These are phyloP conservation scores for Neocrepidodera transversa DNA, from an alignment of 2,888 invertebrate species.

Conservation along the genomic window DNA sequence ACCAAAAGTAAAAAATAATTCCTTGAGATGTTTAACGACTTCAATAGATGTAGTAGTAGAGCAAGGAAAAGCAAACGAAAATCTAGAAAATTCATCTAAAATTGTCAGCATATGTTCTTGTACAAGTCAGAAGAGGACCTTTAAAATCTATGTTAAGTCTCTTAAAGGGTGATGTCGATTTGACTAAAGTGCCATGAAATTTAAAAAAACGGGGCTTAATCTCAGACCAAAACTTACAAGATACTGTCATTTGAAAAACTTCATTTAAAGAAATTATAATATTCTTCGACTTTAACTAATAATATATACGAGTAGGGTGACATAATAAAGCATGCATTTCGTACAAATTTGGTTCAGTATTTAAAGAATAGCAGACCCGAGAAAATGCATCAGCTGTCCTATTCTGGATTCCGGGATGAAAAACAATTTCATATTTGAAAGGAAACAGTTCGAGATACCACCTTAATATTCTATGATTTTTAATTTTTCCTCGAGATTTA, in stretches of 20 bases:
- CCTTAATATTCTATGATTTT: neutral
- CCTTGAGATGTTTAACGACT: neutral
- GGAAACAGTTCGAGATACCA: neutral
- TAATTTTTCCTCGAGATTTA: too few species aligned
- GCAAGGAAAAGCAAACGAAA: constrained; percentile 2
- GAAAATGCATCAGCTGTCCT: neutral
- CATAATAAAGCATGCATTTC: neutral
- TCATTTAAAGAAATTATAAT: too few species aligned
- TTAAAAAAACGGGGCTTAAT: too few species aligned
- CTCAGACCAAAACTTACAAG: too few species aligned
- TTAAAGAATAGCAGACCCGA: neutral
- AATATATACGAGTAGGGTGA: neutral
- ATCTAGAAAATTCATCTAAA: constrained; percentile 6
- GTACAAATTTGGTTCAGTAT: neutral
- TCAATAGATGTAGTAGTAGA: neutral
- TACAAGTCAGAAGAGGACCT: too few species aligned
- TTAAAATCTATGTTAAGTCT: too few species aligned
- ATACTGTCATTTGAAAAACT: too few species aligned
- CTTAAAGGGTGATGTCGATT: too few species aligned
- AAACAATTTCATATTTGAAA: neutral
- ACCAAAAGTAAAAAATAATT: neutral
- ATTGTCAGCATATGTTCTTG: neutral
- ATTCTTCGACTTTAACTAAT: too few species aligned
- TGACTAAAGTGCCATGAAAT: too few species aligned
- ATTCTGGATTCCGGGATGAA: neutral